These are phyloP conservation scores for Dasyprocta punctata DNA, from an alignment of 2,113 vertebrate genomes.

Conservation along the genomic window DNA sequence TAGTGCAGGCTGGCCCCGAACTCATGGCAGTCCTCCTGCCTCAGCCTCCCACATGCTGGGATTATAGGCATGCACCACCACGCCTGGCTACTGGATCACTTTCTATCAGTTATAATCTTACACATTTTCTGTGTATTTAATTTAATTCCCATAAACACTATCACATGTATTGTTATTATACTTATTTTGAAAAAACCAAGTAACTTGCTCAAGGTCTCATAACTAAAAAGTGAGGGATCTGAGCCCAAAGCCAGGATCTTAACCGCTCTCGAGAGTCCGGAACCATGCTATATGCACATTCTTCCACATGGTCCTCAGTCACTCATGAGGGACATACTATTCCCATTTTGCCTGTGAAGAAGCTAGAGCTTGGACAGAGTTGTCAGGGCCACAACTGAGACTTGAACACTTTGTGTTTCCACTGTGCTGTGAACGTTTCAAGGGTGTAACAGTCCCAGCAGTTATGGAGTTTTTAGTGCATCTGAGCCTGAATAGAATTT, in stretches of 20 bases:
- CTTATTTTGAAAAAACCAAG: conserved; percentile 19
- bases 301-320: neutral
- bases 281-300: neutral
- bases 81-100: neutral
- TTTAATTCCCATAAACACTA: conserved; percentile 50
- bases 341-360: conserved; percentile 2
- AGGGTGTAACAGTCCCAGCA: neutral
- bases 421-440: neutral
- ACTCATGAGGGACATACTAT: neutral
- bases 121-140: neutral
- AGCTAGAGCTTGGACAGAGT: conserved; percentile 36
- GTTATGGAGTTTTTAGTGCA: conserved; percentile 24
- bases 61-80: neutral
- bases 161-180: neutral
- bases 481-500: neutral
- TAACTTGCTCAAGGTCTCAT: neutral
- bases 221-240: conserved; percentile 30
- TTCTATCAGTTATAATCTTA: neutral
- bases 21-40: neutral
- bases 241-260: neutral
- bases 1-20: neutral
- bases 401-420: neutral
- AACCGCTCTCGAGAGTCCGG: neutral
- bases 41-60: neutral
- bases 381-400: neutral